phyloP scores from a whole-genome alignment of 2,888 invertebrate species.

The Actias luna region DNA sequence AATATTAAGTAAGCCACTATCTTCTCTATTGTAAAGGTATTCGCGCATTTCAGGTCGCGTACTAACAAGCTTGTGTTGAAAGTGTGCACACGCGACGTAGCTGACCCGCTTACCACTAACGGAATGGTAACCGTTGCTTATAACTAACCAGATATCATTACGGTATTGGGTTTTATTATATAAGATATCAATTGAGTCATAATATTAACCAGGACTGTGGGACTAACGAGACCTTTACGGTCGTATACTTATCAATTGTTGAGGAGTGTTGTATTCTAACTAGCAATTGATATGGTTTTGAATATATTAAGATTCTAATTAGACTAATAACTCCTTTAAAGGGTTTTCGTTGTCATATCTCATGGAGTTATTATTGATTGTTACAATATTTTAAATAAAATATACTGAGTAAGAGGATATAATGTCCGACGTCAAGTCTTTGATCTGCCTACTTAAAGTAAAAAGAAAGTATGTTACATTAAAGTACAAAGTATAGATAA shows the following conservation, averaged over 20 bases:
- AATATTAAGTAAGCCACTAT: constrained; percentile 21
- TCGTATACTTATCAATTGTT: neutral
- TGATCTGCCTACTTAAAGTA: too few relatives aligned
- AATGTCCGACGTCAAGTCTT: too few relatives aligned
- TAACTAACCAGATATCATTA: constrained; percentile 17
- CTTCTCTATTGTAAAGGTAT: constrained; percentile 32
- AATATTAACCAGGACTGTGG: constrained; percentile 11
- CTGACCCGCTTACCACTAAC: constrained; percentile 69
- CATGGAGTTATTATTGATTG: too few relatives aligned
- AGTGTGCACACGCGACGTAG: constrained; percentile 63
- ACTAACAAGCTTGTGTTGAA: constrained; percentile 56
- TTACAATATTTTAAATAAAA: too few relatives aligned
- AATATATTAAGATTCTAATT: neutral
- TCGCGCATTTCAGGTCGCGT: constrained; percentile 52
- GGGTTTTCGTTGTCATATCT: too few relatives aligned
- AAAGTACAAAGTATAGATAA: too few relatives aligned
- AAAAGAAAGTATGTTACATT: too few relatives aligned
- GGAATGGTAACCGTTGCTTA: constrained; percentile 32
- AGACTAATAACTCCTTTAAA: too few relatives aligned
- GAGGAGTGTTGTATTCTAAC: neutral
- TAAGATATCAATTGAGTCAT: constrained; percentile 10
- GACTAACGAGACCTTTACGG: constrained; percentile 7
- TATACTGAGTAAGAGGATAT: too few relatives aligned
- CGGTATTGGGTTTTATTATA: constrained; percentile 18
- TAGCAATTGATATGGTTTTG: neutral